Base-by-base conservation (phyloP, 2,888 invertebrate species). In the Hofmannophila pseudospretella region DNA sequence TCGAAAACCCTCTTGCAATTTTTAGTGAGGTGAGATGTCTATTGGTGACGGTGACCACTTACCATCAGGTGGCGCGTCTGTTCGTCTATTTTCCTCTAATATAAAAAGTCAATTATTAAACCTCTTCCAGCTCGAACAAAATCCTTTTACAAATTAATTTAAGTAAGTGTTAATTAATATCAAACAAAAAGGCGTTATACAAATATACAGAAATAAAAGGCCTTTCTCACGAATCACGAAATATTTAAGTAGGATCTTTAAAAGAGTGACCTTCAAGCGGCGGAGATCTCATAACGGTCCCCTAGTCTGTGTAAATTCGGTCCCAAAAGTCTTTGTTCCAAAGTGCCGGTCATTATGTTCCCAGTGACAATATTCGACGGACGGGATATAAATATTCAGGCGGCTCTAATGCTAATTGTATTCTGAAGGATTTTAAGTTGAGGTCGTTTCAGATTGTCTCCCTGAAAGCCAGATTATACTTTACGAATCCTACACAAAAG, bases 361-460 rank as follows among this genome's bases (percentile, higher is more conserved):
- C 50, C 56, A 51, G 51, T 51, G 51, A 55, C 52, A 51, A 58
- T 50, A 49, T 62, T 58, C 49, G 51, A 53, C 49, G 50, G 44
- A 37, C 48, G 48, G 47, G 47, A 51, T 49, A 58, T 58, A 61
- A 67, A 67, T 64, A 63, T 64, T 59, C 58, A 55, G 51, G 52
- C 41, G 47, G 49, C 44, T 50, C 48, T 51, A 45, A 30, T 29
- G 12, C 28, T 34, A 28, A 38, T 29, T 34, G 25, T 30, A 30
- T 34, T 13, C 29, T 2, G 22, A 20, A 25, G 14, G 29, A 30
- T 8, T 14, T 13, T 2, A 10, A 12, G 7, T n/a, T n/a, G 5
- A 28, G 12, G n/a, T 25, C 25, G 4, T 28, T 28, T 13, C 12
- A n/a, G 13, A 13, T 13, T 7, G 28, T 28, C 13, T 12, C 25